Evolutionary conservation across 2,797 vertebrate genomes (phyloP).

Genomic region (Podarcis siculus): DNA sequence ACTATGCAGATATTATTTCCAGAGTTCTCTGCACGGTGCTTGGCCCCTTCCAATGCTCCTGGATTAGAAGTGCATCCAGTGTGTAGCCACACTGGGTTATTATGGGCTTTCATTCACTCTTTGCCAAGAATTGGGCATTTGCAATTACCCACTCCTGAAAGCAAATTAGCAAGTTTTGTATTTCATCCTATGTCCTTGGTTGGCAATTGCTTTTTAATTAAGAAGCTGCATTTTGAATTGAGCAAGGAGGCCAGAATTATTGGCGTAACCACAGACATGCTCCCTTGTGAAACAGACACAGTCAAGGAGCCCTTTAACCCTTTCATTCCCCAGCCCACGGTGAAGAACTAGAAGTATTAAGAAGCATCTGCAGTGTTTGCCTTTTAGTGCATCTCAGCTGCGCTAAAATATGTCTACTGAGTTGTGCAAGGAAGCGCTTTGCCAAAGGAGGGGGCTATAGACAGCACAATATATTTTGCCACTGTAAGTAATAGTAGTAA

Average conservation of each 20-base stretch:
- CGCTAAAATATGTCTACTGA: not conserved
- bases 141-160: constrained; percentile 1
- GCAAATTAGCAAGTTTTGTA: constrained; percentile 7
- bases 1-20: no score
- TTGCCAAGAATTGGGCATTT: not conserved
- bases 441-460: not conserved
- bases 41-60: not conserved
- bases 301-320: not conserved
- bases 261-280: not conserved
- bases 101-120: not conserved
- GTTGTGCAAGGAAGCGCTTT: not conserved
- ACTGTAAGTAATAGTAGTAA: no score
- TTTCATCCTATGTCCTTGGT: not conserved
- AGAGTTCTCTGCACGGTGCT: not conserved
- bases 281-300: not conserved
- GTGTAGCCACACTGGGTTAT: not conserved
- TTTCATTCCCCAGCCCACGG: not conserved
- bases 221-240: not conserved
- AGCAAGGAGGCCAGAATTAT: not conserved
- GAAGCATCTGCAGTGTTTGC: not conserved
- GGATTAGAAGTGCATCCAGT: not conserved
- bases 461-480: no score
- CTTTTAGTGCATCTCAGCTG: not conserved
- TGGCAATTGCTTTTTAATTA: not conserved
- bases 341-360: not conserved